Base-by-base conservation (phyloP, 2,113 vertebrate species). In the Gallinago jamesoni region DNA sequence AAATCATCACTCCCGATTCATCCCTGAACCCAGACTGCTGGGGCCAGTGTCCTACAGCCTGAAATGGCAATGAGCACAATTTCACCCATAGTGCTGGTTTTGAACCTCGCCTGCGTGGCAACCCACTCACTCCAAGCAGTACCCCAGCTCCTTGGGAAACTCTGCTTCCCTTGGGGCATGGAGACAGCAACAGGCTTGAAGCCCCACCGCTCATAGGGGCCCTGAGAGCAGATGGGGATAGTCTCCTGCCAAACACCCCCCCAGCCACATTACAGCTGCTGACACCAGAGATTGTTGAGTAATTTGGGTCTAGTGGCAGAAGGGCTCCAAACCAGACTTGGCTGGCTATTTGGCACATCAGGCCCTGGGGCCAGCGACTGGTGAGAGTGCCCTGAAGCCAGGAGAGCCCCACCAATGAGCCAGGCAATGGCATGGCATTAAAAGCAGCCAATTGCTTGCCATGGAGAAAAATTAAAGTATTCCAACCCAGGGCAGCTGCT, bases 341-440 rank as follows among this genome's bases (percentile, higher is more conserved):
- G 14, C 4, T 24, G 68, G 57, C 31, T 43, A 8, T 55, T 69
- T 52, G 50, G 12, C 30, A 56, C 62, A 67, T 11, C 53, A 50
- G n/a, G 25, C 12, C 37, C 43, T 11, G 14, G 17, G 48, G 16
- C 11, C 31, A 70, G 30, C 22, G 17, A 8, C 31, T 31, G 30
- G 57, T 0, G 4, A 72, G 77, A 0, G 2, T 12, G 48, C n/a
- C 31, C 35, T 16, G 52, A 67, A 60, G 68, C 60, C 48, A 43
- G 75, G 30, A 70, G 25, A 39, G 55, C 48, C 47, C 17, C 4
- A 1, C 14, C 5, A 0, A 21, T 0, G 2, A 11, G 37, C 37
- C 33, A 41, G 62, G 79, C 62, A 64, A 28, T 0, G 1, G 27
- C 43, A 31, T 1, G 1, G 64, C 1, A 0, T 66, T 86, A 14